Percentiles rank a stretch among this genome's conserved stretches.
Evolutionary conservation across 2,888 invertebrate genomes (phyloP).

Genomic region (Apotomis betuletana): DNA sequence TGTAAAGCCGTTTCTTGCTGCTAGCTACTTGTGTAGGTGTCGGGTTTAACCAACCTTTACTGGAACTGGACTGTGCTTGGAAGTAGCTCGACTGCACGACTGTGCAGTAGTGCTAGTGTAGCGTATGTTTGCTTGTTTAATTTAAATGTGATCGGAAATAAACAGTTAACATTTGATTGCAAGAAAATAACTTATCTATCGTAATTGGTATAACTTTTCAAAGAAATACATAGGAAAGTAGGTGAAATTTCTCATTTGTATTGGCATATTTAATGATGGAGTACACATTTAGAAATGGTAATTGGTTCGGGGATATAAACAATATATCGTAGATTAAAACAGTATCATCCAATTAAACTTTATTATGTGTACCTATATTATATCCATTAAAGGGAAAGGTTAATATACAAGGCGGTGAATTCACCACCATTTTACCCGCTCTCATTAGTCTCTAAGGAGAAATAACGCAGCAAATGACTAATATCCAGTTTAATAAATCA

Average conservation of each 20-base stretch:
- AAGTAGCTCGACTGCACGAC: conserved; percentile 6
- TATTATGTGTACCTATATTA: not conserved
- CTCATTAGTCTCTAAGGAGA: not conserved
- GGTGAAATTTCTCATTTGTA: no score
- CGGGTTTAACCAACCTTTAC: conserved; percentile 5
- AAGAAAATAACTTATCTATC: no score
- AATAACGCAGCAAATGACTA: not conserved
- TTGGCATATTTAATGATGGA: no score
- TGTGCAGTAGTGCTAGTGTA: conserved; percentile 8
- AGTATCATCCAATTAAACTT: not conserved
- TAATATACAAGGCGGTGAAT: not conserved
- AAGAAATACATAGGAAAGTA: no score
- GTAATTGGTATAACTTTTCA: no score
- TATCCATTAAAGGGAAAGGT: not conserved
- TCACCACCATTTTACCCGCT: not conserved
- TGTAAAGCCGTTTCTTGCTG: conserved; percentile 6
- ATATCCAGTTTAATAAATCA: not conserved
- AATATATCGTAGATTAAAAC: not conserved
- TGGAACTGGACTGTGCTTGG: conserved; percentile 12
- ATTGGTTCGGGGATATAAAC: not conserved
- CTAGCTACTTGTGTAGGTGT: conserved; percentile 15
- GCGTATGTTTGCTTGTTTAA: not conserved
- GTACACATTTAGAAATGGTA: not conserved
- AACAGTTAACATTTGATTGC: no score
- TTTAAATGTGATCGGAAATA: not conserved